Base-by-base conservation (phyloP, 1,140 invertebrate species). In the Listronotus oregonensis region DNA sequence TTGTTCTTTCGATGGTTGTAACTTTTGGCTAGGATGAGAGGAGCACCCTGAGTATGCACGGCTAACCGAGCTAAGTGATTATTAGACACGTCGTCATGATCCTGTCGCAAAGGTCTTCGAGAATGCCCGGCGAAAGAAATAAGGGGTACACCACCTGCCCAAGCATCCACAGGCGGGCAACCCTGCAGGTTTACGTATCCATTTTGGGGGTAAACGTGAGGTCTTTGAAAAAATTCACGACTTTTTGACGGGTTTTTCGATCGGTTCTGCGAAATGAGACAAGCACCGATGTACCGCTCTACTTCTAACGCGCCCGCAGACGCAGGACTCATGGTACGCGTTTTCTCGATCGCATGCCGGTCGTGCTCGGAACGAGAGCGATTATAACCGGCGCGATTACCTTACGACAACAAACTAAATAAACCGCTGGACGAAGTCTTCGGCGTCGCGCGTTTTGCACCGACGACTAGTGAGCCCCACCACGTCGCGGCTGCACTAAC, bases 1-100 rank as follows among this genome's bases (percentile, higher is more conserved):
- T 74, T 77, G 65, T 71, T 73, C 34, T 77, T 69, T 40, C 72
- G 67, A 60, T 73, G 67, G 46, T 73, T 69, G 79, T 76, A 72
- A 14, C 43, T 82, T 39, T 85, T 85, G 58, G 87, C 80, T 17
- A 91, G 81, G 65, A 92, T 90, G 37, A 93, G 79, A 7, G 90
- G 90, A 40, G 87, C 88, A 15, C 90, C 90, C 72, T 90, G 89
- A 21, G 89, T 88, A 75, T 91, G 90, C 68, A 89, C 87, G 3
- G 89, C 90, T 56, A 91, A 77, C 69, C 88, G 80, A 0, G 85
- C 82, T 39, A 89, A 78, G 21, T 75, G 77, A 57, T 78, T 77
- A 65, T 54, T 67, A 4, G 34, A 12, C 61, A 60, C 66, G 21
- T 58, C 15, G 61, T 63, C 46, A 49, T 42, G 11, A 11, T 43